Conservation (phyloP, 2,797 vertebrate genomes). For the Pipistrellus pipistrellus region DNA sequence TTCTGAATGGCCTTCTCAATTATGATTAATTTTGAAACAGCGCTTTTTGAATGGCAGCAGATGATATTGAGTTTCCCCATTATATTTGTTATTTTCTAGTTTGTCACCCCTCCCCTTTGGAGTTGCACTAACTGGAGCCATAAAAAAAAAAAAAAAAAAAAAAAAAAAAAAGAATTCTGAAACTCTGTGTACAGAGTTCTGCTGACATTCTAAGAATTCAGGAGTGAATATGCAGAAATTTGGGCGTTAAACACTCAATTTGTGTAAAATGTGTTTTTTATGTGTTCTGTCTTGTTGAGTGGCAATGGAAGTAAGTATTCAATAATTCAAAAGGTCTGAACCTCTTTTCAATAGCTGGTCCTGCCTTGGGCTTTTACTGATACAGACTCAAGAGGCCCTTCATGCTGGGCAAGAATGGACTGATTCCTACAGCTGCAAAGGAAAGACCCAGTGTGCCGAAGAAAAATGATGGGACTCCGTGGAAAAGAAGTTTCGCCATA, state of each 20-base stretch:
- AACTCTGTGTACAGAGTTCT: not conserved
- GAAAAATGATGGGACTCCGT: not conserved
- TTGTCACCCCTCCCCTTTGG: not conserved
- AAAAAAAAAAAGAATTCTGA: not conserved
- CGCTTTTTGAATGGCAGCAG: not conserved
- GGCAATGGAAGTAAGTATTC: not conserved
- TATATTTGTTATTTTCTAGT: not conserved
- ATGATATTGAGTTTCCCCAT: not conserved
- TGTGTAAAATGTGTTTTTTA: not conserved
- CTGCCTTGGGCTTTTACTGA: not conserved
- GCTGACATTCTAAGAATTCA: not conserved
- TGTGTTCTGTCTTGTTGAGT: not conserved
- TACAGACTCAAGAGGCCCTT: not conserved
- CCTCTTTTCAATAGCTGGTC: not conserved
- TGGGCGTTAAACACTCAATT: not conserved
- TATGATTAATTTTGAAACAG: constrained; percentile 47
- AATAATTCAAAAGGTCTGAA: constrained; percentile 24
- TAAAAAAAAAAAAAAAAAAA: not conserved
- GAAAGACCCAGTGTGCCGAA: not conserved
- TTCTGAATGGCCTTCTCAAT: not conserved
- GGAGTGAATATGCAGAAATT: not conserved
- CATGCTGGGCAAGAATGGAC: not conserved
- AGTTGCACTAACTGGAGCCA: not conserved
- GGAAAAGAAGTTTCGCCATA: not conserved
- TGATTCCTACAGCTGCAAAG: not conserved